These are phyloP conservation scores for Trididemnum miniatum DNA, from an alignment of 23 tunicate species.

Conservation along the genomic window DNA sequence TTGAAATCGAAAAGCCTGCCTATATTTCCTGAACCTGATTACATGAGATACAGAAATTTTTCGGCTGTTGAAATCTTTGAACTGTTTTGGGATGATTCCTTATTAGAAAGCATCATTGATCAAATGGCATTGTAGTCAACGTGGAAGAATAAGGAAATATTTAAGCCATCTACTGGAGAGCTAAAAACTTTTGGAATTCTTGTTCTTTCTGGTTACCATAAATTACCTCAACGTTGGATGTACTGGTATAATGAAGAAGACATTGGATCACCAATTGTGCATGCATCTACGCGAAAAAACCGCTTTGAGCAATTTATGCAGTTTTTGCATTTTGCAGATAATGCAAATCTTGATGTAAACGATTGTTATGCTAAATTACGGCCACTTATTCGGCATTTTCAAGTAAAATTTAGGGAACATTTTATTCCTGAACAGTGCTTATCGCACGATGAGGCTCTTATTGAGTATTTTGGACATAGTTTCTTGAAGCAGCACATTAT, in stretches of 20 bases:
- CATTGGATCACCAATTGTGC: not conserved
- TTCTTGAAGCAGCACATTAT: too few relatives aligned
- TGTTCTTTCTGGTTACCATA: not conserved
- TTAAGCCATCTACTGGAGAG: not conserved
- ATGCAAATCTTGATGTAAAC: too few relatives aligned
- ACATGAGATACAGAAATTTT: too few relatives aligned
- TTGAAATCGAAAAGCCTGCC: too few relatives aligned
- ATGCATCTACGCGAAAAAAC: not conserved
- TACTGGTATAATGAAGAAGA: not conserved
- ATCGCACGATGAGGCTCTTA: not conserved
- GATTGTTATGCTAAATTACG: too few relatives aligned
- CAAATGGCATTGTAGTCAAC: not conserved
- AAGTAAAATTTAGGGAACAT: not conserved
- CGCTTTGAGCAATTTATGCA: not conserved
- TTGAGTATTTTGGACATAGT: too few relatives aligned
- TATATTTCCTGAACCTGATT: too few relatives aligned
- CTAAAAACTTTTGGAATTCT: not conserved
- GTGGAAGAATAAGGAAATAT: not conserved
- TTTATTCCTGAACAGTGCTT: not conserved
- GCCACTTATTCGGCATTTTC: too few relatives aligned
- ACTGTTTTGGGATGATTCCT: not conserved
- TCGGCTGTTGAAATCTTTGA: not conserved
- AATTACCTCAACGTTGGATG: not conserved
- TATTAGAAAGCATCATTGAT: too few relatives aligned
- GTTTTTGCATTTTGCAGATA: not conserved